These are phyloP conservation scores for Osmoderma eremita DNA, from an alignment of 2,888 invertebrate species.

Conservation along the genomic window DNA sequence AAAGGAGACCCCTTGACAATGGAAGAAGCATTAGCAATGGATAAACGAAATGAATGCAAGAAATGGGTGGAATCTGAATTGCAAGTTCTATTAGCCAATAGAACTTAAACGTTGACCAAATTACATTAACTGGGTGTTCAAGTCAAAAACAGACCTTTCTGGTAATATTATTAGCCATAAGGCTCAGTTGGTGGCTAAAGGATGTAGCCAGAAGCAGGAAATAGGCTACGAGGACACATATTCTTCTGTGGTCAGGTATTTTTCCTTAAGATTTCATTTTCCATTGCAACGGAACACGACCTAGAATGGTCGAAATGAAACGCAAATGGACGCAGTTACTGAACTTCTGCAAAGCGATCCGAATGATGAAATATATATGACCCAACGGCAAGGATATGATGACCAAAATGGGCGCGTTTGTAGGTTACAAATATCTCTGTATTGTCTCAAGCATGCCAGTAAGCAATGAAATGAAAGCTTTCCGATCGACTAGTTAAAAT, in stretches of 20 bases:
- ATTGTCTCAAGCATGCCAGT: no score
- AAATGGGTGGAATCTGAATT: slow-evolving; percentile 7
- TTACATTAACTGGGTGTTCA: slow-evolving; percentile 15
- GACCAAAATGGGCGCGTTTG: neutral
- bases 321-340: slow-evolving; percentile 52
- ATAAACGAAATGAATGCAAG: neutral
- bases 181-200: slow-evolving; percentile 50
- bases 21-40: slow-evolving; percentile 9
- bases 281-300: slow-evolving; percentile 45
- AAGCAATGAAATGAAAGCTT: no score
- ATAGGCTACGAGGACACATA: slow-evolving; percentile 53
- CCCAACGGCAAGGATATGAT: neutral
- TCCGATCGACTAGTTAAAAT: neutral
- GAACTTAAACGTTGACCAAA: neutral
- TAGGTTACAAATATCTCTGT: neutral
- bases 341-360: slow-evolving; percentile 53
- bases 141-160: neutral
- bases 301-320: no score
- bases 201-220: slow-evolving; percentile 49
- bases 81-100: neutral
- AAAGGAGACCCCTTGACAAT: neutral
- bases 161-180: slow-evolving; percentile 36
- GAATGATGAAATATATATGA: slow-evolving; percentile 1
- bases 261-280: slow-evolving; percentile 44
- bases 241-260: slow-evolving; percentile 50